Evolutionary conservation across 2,113 vertebrate genomes (phyloP), one percentile per base, ranked within the genome.

Genomic region (Monarcha castaneiventris): DNA sequence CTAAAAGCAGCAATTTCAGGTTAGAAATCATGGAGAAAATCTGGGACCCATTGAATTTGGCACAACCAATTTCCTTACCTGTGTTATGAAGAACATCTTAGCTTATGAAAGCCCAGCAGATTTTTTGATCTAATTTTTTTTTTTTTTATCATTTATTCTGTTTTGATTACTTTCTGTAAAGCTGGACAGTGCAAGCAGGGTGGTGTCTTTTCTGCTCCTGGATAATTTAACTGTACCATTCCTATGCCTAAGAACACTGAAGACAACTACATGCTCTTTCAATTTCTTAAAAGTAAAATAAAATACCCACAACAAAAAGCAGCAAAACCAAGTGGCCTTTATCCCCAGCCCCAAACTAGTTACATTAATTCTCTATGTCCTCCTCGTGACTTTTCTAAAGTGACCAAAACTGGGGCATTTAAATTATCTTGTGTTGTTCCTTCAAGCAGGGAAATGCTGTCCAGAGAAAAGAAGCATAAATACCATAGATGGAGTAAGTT

Each of bases 1-100:
- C 71, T 72, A 78, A 94, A 96, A 94, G 94, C 80, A 84, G 61
- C 67, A 86, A 33, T 93, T 90, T 93, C 59, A 35, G 64, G 76
- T 92, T 73, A 77, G 58, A 89, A 83, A 93, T 77, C 72, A 21
- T 7, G 32, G 63, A 59, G 66, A 63, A 93, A 86, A 89, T 90
- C 83, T 81, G 84, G 76, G 37, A 44, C 52, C 66, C 68, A 32
- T 11, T 84, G 85, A 93, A 82, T 67, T n/a, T 1, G 2, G 30
- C 54, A 56, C 0, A 11, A 82, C 58, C 56, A 79, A 90, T 93
- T 95, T 94, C 90, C 86, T 95, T 62, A 73, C 62, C 29, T 14
- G 49, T 49, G 46, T 75, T 84, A 46, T 29, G 62, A 93, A 64
- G 83, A 87, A 54, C 18, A 61, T 44, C 68, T 87, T 56, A 58